Conservation (phyloP, 2,888 invertebrate genomes). For the Ophion ventricosus region DNA sequence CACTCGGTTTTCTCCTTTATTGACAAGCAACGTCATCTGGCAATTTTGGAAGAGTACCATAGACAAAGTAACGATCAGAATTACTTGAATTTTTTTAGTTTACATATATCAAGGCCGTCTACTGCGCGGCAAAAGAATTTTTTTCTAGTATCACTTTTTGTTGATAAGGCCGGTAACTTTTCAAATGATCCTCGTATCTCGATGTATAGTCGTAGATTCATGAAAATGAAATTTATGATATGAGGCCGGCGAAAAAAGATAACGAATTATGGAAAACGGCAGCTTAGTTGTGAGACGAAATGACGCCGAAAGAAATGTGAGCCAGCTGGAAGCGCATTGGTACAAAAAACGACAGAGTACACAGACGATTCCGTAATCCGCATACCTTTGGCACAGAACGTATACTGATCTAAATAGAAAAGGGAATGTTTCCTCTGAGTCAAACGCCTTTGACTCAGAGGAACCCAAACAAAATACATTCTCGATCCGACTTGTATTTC, state of each 20-base stretch:
- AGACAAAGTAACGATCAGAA: too few relatives aligned
- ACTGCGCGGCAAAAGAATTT: too few relatives aligned
- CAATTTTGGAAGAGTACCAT: too few relatives aligned
- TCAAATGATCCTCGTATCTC: too few relatives aligned
- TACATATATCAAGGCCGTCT: too few relatives aligned
- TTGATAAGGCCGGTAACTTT: too few relatives aligned
- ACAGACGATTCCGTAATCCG: slow-evolving; percentile 38
- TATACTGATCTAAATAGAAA: slow-evolving; percentile 16
- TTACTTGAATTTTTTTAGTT: too few relatives aligned
- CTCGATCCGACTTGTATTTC: slow-evolving; percentile 37
- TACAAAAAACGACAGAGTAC: slow-evolving; percentile 35
- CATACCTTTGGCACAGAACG: slow-evolving; percentile 11
- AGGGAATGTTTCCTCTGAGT: slow-evolving; percentile 6
- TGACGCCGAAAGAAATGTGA: slow-evolving; percentile 10
- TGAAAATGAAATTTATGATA: not conserved
- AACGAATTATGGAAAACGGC: not conserved
- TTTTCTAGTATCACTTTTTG: too few relatives aligned
- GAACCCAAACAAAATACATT: slow-evolving; percentile 67
- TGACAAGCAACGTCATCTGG: too few relatives aligned
- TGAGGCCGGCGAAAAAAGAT: slow-evolving; percentile 4
- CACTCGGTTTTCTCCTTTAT: too few relatives aligned
- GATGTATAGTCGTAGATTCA: slow-evolving; percentile 51
- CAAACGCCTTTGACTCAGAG: slow-evolving; percentile 66
- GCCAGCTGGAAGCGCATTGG: slow-evolving; percentile 43
- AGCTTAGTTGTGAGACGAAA: not conserved